Evolutionary conservation across 2,113 vertebrate species (phyloP).

Genomic region (Patagioenas fasciata): DNA sequence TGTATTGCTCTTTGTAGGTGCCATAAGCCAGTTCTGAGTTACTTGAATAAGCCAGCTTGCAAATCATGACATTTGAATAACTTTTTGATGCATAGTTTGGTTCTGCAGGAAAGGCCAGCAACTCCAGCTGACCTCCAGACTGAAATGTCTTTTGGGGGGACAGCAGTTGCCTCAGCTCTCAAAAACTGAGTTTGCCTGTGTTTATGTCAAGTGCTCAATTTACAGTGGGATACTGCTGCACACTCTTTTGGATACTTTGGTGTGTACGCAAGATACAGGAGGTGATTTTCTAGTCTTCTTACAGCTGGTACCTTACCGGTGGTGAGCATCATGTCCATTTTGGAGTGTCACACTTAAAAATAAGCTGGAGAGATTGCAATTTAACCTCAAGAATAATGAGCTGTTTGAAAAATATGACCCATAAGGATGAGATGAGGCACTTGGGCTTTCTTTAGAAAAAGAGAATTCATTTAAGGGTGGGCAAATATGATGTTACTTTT

Average conservation of each 20-base stretch:
- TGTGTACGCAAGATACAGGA: neutral
- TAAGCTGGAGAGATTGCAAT: neutral
- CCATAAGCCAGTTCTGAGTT: neutral
- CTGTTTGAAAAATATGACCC: neutral
- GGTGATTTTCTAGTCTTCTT: neutral
- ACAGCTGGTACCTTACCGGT: neutral
- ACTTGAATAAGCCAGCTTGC: neutral
- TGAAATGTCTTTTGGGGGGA: neutral
- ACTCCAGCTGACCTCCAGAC: neutral
- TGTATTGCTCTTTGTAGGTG: neutral
- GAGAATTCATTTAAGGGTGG: neutral
- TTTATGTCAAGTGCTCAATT: neutral
- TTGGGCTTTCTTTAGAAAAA: neutral
- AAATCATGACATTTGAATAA: neutral
- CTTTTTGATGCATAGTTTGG: neutral
- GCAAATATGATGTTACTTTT: neutral
- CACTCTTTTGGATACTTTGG: neutral
- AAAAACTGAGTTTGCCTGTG: neutral
- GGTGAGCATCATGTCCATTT: neutral
- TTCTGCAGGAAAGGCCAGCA: neutral
- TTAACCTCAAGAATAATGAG: neutral
- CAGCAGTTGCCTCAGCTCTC: neutral
- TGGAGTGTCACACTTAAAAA: neutral
- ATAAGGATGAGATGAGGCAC: neutral
- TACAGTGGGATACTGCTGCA: neutral